A percentile compares a stretch with the other conserved stretches of the same genome.
Conservation (phyloP, 53 echinoderm and acorn worm genomes). For the Astropecten irregularis region DNA sequence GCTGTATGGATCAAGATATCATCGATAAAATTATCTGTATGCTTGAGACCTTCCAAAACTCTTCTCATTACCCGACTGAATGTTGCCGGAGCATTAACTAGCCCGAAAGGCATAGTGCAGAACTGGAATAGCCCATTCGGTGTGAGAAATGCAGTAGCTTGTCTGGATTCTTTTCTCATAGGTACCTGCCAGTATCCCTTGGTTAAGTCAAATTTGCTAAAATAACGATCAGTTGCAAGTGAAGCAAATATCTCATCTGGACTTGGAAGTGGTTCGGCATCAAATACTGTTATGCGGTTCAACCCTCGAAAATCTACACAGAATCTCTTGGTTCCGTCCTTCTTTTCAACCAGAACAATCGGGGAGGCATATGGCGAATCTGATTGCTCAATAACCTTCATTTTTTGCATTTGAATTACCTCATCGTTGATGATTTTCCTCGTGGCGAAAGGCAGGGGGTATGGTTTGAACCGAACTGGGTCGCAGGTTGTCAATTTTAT, state of each 20-base stretch:
- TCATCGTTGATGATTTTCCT: conserved; percentile 46
- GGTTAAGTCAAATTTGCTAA: conserved; percentile 52
- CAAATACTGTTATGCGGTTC: conserved; percentile 44
- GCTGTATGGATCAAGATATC: conserved; percentile 45
- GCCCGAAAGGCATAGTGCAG: conserved; percentile 53
- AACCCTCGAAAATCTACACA: conserved; percentile 44
- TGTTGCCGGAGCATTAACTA: conserved; percentile 54
- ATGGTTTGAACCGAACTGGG: conserved; percentile 39
- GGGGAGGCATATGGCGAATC: conserved; percentile 65
- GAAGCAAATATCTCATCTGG: conserved; percentile 54
- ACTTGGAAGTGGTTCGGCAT: conserved; percentile 45
- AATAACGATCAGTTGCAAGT: conserved; percentile 42
- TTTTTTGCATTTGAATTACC: conserved; percentile 44
- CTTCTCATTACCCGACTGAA: conserved; percentile 58
- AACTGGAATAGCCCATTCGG: conserved; percentile 54
- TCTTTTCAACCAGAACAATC: conserved; percentile 56
- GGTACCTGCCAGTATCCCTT: conserved; percentile 61
- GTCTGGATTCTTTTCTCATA: conserved; percentile 13
- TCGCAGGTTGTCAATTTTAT: conserved; percentile 56
- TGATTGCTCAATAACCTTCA: conserved; percentile 60
- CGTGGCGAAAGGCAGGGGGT: conserved; percentile 58
- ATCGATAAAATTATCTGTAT: conserved; percentile 47
- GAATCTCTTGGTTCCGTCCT: conserved; percentile 45
- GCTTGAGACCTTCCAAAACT: conserved; percentile 7
- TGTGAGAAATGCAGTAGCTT: conserved; percentile 39